A percentile compares a stretch with the other conserved stretches of the same genome.
Conservation (phyloP, 1,140 invertebrate genomes). For the Neomicropteryx cornuta region DNA sequence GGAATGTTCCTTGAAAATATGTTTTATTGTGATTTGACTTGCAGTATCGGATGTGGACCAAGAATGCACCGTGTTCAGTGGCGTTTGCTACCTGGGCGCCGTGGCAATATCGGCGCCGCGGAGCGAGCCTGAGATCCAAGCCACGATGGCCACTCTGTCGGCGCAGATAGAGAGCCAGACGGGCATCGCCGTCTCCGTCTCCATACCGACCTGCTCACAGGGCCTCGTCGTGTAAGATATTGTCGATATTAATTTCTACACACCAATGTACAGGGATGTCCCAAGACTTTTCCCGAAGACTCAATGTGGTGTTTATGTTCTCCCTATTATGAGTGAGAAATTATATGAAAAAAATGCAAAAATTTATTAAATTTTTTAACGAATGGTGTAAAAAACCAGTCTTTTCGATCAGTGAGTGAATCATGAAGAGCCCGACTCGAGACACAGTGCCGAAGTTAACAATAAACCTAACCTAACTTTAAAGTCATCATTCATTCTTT, state of each 20-base stretch:
- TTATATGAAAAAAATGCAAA: too few species aligned
- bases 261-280: too few species aligned
- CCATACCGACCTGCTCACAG: slow-evolving; percentile 82
- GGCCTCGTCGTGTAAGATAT: slow-evolving; percentile 63
- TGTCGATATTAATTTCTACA: slow-evolving; percentile 6
- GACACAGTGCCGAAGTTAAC: too few species aligned
- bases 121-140: slow-evolving; percentile 89
- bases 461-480: too few species aligned
- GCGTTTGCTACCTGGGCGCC: slow-evolving; percentile 89
- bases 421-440: too few species aligned
- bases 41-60: slow-evolving; percentile 66
- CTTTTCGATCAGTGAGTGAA: too few species aligned
- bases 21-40: slow-evolving; percentile 10
- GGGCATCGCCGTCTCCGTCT: slow-evolving; percentile 79
- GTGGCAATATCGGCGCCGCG: slow-evolving; percentile 88
- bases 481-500: too few species aligned
- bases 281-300: too few species aligned
- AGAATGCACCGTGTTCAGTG: slow-evolving; percentile 84
- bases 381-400: too few species aligned
- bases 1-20: background rate
- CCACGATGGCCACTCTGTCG: slow-evolving; percentile 80
- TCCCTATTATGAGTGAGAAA: too few species aligned
- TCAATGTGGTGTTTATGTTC: too few species aligned
- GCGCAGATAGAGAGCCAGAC: slow-evolving; percentile 51
- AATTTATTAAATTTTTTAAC: too few species aligned